Base-by-base conservation (phyloP, 2,113 vertebrate genomes). In the Aleadryas rufinucha region DNA sequence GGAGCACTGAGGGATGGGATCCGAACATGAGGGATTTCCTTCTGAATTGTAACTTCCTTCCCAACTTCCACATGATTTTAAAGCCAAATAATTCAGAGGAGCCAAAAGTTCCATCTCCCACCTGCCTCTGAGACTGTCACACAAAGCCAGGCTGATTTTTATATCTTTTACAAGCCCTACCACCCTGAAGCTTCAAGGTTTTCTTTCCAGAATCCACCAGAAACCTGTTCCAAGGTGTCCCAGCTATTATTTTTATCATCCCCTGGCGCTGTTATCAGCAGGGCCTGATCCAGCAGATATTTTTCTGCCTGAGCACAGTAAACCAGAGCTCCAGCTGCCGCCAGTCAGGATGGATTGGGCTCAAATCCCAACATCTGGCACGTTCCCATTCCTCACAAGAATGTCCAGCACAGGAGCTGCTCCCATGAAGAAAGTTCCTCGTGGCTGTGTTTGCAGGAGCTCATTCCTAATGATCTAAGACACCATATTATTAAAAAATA, bases 391-490 rank as follows among this genome's bases (percentile, higher is more conserved):
- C 66, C 77, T 70, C 89, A 49, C 75, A 44, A 1, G 15, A 61
- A 57, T 17, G 65, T 35, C 23, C 84, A 78, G 87, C 90, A 44
- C 77, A 57, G 82, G 74, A 47, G n/a, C 81, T 92, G 18, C 84
- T 91, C 69, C n/a, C 50, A 21, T 35, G 64, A 61, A 69, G 75
- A 57, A 77, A 81, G 37, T 5, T 45, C 17, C 60, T 78, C 71
- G 1, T 1, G 2, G 37, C 7, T 61, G 63, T 65, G 45, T 8
- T 77, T 94, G 79, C 79, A 86, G 91, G 90, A 70, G 35, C 68
- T 96, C 85, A 84, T 49, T 92, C 76, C 77, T 96, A 96, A 96
- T 11, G 18, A 93, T 12, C 79, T 94, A 70, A 90, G 96, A 92
- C 93, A 95, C 56, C 52, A 1, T 30, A 22, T 96, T 92, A 94